Evolutionary conservation across 1,140 invertebrate species (phyloP).

Genomic region (Aradophagus sp.): DNA sequence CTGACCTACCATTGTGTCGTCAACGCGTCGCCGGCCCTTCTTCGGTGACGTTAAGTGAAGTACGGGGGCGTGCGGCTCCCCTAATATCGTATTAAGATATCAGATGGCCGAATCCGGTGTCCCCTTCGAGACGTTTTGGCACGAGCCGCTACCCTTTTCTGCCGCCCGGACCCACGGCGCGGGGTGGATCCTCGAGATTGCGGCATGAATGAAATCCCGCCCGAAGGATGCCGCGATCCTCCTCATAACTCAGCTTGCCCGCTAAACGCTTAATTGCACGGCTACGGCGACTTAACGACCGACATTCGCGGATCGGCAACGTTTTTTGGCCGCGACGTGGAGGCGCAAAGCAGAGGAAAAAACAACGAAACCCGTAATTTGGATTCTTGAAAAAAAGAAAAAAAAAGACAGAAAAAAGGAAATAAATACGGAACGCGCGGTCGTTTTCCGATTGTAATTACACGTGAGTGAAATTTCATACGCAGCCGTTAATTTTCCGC

Average conservation of each 20-base stretch:
- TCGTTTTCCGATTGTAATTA: slow-evolving; percentile 37
- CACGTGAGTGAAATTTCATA: slow-evolving; percentile 45
- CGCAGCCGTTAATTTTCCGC: slow-evolving; percentile 56
- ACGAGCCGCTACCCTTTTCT: slow-evolving; percentile 67
- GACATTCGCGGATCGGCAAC: slow-evolving; percentile 67
- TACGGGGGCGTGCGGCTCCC: slow-evolving; percentile 56
- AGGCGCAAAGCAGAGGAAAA: slow-evolving; percentile 20
- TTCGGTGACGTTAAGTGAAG: slow-evolving; percentile 26
- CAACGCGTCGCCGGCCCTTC: slow-evolving; percentile 22
- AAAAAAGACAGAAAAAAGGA: too few species aligned
- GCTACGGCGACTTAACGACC: too few species aligned
- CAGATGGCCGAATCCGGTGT: slow-evolving; percentile 69
- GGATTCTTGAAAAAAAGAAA: too few species aligned
- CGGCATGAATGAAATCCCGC: slow-evolving; percentile 74
- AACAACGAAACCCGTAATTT: too few species aligned
- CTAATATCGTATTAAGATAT: slow-evolving; percentile 70
- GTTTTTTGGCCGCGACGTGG: slow-evolving; percentile 61
- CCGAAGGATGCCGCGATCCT: slow-evolving; percentile 68
- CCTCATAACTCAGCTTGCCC: too few species aligned
- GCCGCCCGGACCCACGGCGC: slow-evolving; percentile 18
- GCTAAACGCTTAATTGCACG: too few species aligned
- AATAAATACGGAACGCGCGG: not conserved
- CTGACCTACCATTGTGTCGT: slow-evolving; percentile 48
- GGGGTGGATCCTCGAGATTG: slow-evolving; percentile 53
- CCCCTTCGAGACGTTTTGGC: slow-evolving; percentile 64